phyloP scores from a whole-genome alignment of 2,888 invertebrate species.

The Meandrusa payeni region DNA sequence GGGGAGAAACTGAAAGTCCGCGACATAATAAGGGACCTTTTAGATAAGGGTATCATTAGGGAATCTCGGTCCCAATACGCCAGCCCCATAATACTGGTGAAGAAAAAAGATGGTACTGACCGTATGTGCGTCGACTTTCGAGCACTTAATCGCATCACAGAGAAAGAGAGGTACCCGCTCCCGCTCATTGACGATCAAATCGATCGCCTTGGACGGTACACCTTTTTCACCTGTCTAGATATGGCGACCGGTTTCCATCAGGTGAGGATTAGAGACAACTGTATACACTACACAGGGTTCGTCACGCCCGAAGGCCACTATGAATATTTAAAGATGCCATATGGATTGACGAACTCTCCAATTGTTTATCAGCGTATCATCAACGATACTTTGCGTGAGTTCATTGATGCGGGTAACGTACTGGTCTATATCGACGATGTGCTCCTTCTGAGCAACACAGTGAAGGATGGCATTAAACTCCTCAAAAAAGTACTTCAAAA shows the following conservation, averaged over 20 bases:
- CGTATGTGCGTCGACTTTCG: no score
- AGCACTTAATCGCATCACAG: no score
- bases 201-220: no score
- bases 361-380: constrained; percentile 23
- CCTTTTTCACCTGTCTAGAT: no score
- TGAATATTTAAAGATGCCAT: constrained; percentile 25
- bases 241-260: constrained; percentile 14
- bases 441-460: background rate
- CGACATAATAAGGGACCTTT: no score
- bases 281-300: constrained; percentile 4
- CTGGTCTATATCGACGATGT: constrained; percentile 27
- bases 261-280: background rate
- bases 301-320: constrained; percentile 22
- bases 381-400: constrained; percentile 7
- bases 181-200: no score
- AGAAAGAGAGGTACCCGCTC: no score
- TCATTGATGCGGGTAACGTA: constrained; percentile 14
- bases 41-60: no score
- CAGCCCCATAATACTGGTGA: no score
- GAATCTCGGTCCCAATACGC: no score
- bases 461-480: background rate
- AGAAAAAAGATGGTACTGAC: no score
- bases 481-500: constrained; percentile 8
- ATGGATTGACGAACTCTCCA: constrained; percentile 24
- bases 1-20: no score